Base-by-base conservation (phyloP, 2,113 vertebrate genomes). In the Machaerirhynchus nigripectus region DNA sequence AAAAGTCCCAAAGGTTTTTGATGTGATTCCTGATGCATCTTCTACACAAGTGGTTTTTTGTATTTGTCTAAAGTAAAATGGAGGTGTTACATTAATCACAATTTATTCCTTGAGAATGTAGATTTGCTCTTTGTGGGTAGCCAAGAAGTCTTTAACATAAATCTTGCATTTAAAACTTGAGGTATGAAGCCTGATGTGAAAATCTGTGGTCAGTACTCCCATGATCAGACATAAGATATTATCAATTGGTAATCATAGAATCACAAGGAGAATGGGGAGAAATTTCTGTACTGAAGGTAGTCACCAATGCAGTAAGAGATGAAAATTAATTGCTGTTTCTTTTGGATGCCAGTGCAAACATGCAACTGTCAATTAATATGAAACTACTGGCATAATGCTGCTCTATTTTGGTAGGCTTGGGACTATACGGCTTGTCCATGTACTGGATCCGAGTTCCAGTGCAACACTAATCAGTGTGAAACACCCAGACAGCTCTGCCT, bases 1-100 rank as follows among this genome's bases (percentile, higher is more conserved):
- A 63, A 80, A 97, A 94, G 87, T 91, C 65, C 52, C 71, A 68
- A 81, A 95, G 59, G 61, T 96, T 97, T 97, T 78, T 78, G 5
- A 79, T 60, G 70, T 74, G 61, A 93, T 94, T 42, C 31, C 90
- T 77, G 77, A 93, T 93, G 46, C 94, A 81, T 81, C 79, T 83
- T 91, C 26, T 95, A 14, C 31, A 79, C 35, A 83, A 59, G 31
- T 84, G 21, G 44, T 94, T 91, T 93, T 82, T 75, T 52, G 33
- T 94, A 69, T 95, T 96, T 91, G 56, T 71, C 30, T 57, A 49
- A 76, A 93, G 40, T 84, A 87, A 67, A 83, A 89, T 85, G 52
- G 77, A 87, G 59, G 52, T 91, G 13, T 83, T 53, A 24, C 40
- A 23, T 17, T 15, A 87, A 84, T 83, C 50, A 55, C 33, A 64